Conservation (phyloP, 2,888 invertebrate species). For the Cantharis rufa region DNA sequence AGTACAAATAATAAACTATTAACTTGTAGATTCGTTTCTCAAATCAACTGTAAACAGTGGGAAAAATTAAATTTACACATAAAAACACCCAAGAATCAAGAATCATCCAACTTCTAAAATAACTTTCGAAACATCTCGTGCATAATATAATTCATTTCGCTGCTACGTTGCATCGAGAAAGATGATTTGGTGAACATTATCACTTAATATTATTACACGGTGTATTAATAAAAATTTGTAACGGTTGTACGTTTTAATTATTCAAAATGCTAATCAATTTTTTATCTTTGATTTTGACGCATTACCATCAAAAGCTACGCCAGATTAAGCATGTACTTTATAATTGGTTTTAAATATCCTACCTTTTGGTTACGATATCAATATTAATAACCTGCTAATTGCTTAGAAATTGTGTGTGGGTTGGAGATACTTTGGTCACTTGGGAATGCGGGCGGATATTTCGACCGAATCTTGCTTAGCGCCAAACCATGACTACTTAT, state of each 20-base stretch:
- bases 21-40: background rate
- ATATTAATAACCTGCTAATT: slow-evolving; percentile 27
- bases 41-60: background rate
- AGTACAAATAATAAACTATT: background rate
- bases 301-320: background rate
- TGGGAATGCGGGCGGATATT: slow-evolving; percentile 16
- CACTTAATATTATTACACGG: background rate
- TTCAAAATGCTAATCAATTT: background rate
- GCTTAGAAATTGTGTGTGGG: slow-evolving; percentile 21
- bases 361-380: slow-evolving; percentile 18
- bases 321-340: background rate
- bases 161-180: background rate
- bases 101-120: too few relatives aligned
- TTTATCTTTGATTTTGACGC: background rate
- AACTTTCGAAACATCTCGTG: background rate
- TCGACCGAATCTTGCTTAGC: slow-evolving; percentile 20
- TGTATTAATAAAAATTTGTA: background rate
- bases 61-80: background rate
- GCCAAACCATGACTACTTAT: slow-evolving; percentile 7
- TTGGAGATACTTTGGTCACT: slow-evolving; percentile 19
- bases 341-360: background rate
- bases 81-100: too few relatives aligned
- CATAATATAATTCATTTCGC: background rate
- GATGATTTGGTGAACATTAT: background rate
- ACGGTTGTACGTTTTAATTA: background rate